Conservation (phyloP, 2,888 invertebrate genomes). For the Pristionchus japonicus region DNA sequence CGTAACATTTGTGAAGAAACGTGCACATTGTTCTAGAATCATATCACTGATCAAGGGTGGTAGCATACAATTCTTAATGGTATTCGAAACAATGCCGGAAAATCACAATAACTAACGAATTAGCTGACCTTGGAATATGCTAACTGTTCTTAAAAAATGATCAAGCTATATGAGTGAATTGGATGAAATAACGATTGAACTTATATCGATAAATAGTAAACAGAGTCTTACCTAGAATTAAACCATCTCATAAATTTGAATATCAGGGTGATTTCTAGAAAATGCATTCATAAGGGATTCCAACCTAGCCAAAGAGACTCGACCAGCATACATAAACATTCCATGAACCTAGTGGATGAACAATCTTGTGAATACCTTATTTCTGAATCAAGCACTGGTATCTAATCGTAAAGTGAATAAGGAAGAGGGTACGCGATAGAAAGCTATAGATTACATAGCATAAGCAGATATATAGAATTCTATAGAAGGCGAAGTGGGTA, state of each 20-base stretch:
- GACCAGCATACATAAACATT: conserved; percentile 33
- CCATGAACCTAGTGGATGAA: conserved; percentile 22
- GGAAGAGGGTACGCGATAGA: background rate
- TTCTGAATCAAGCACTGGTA: background rate
- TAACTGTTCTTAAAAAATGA: conserved; percentile 22
- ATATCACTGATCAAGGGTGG: background rate
- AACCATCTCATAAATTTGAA: conserved; percentile 36
- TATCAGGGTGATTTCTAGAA: conserved; percentile 19
- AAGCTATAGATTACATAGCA: conserved; percentile 24
- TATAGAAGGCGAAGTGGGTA: conserved; percentile 28
- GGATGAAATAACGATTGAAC: conserved; percentile 22
- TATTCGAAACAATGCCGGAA: background rate
- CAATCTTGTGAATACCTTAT: conserved; percentile 6
- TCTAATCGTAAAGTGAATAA: conserved; percentile 37
- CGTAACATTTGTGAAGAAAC: background rate
- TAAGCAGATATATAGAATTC: conserved; percentile 31
- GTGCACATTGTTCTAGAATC: background rate
- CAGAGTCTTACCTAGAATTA: conserved; percentile 36
- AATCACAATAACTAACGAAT: conserved; percentile 37
- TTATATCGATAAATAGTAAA: conserved; percentile 28
- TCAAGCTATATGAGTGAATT: conserved; percentile 15
- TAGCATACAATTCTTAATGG: background rate
- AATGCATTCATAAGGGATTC: conserved; percentile 44
- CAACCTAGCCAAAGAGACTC: conserved; percentile 44
- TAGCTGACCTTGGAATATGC: background rate